These are phyloP conservation scores for Onychostruthus taczanowskii DNA, from an alignment of 2,113 vertebrate genomes.

Conservation along the genomic window DNA sequence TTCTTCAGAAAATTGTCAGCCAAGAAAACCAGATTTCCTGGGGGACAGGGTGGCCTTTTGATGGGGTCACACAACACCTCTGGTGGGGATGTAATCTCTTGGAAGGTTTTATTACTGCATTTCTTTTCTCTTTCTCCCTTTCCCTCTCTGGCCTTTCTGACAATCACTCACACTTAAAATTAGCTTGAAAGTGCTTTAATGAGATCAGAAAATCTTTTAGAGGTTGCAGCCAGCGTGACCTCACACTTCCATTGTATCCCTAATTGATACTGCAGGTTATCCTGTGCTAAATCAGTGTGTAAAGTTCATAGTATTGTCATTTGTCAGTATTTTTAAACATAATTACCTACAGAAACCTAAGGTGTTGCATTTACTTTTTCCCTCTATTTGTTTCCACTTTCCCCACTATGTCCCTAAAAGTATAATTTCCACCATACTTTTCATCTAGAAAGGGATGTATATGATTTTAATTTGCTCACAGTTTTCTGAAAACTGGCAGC, in stretches of 20 bases:
- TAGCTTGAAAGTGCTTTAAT: not conserved
- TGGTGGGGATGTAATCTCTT: not conserved
- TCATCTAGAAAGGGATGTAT: not conserved
- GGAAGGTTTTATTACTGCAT: not conserved
- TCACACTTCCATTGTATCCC: not conserved
- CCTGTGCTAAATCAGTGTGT: not conserved
- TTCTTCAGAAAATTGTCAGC: accelerated
- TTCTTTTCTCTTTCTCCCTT: not conserved
- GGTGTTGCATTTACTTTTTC: not conserved
- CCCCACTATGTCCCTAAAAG: not conserved
- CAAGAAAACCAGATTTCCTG: not conserved
- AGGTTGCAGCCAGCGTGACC: not conserved
- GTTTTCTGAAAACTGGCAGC: not conserved
- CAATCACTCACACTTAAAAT: not conserved
- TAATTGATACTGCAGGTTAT: not conserved
- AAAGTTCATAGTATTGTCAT: not conserved
- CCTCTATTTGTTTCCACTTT: not conserved
- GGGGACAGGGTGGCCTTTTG: not conserved
- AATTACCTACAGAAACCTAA: not conserved
- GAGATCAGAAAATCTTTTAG: not conserved
- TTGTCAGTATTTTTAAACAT: not conserved
- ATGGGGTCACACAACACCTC: not conserved
- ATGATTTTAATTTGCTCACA: not conserved
- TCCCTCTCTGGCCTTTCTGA: not conserved
- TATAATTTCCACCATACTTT: not conserved